Evolutionary conservation across 2,888 invertebrate genomes (phyloP).

Genomic region (Timema cristinae): DNA sequence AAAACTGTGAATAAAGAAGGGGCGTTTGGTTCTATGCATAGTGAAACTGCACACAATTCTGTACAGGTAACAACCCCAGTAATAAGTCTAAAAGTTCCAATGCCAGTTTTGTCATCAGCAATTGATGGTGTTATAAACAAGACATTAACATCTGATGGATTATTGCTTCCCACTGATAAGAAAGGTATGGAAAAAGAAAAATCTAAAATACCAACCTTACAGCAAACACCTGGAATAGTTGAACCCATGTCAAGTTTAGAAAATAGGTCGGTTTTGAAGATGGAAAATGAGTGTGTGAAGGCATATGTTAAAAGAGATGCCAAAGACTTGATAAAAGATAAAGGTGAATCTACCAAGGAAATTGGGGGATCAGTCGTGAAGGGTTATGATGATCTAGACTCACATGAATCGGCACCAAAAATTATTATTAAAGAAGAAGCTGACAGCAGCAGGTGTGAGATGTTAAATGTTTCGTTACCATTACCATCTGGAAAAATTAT

Average conservation of each 20-base stretch:
- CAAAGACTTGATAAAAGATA: background rate
- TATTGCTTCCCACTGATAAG: constrained; percentile 1
- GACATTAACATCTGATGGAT: background rate
- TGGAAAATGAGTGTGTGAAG: constrained; percentile 1
- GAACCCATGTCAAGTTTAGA: background rate
- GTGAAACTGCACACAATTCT: background rate
- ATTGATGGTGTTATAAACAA: constrained; percentile 1
- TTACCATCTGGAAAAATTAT: background rate
- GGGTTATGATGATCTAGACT: background rate
- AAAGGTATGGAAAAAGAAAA: constrained; percentile 8
- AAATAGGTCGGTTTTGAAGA: constrained; percentile 6
- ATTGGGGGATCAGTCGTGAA: background rate
- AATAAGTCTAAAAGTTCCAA: constrained; percentile 14
- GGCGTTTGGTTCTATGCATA: background rate
- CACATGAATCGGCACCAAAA: background rate
- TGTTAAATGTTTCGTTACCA: background rate
- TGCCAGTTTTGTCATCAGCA: constrained; percentile 1
- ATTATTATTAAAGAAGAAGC: background rate
- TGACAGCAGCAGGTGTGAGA: background rate
- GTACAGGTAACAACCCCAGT: constrained; percentile 4
- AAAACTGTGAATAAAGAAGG: constrained; percentile 17
- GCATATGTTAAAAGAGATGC: constrained; percentile 10
- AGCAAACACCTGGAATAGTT: background rate
- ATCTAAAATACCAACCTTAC: background rate
- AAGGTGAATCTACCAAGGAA: background rate